Conservation (phyloP, 2,113 vertebrate genomes). For the Pavo muticus region DNA sequence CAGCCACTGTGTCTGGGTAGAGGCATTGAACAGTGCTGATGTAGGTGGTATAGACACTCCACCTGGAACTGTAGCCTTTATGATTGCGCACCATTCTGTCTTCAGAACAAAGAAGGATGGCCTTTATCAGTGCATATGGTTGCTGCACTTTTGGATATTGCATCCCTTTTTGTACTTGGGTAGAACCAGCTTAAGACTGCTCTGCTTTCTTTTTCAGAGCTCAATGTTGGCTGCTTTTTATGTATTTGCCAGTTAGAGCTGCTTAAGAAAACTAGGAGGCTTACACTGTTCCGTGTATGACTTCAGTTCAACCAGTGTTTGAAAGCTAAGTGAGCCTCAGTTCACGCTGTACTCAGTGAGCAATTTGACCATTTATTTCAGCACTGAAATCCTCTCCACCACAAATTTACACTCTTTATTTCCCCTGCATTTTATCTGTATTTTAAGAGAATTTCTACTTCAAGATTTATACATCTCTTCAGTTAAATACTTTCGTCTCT, state of each 20-base stretch:
- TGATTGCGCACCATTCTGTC: background rate
- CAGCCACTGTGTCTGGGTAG: background rate
- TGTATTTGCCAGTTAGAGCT: background rate
- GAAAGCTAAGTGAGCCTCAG: background rate
- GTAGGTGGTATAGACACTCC: background rate
- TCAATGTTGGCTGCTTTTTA: background rate
- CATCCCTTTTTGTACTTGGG: background rate
- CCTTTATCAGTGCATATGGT: background rate
- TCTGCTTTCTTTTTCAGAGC: background rate
- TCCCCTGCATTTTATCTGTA: background rate
- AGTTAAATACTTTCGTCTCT: background rate
- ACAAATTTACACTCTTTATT: background rate
- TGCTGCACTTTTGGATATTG: background rate
- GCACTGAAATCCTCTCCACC: background rate
- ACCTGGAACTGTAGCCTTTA: background rate
- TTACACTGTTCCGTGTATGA: background rate
- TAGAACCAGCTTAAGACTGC: background rate
- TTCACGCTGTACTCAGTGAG: background rate
- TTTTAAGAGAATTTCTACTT: background rate
- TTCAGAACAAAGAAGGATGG: background rate
- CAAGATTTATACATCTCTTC: background rate
- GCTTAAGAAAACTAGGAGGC: background rate
- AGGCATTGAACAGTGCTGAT: background rate
- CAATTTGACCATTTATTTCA: fast-evolving
- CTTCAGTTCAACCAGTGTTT: background rate